phyloP scores from a whole-genome alignment of 2,888 invertebrate genomes.

The Antheraea yamamai region DNA sequence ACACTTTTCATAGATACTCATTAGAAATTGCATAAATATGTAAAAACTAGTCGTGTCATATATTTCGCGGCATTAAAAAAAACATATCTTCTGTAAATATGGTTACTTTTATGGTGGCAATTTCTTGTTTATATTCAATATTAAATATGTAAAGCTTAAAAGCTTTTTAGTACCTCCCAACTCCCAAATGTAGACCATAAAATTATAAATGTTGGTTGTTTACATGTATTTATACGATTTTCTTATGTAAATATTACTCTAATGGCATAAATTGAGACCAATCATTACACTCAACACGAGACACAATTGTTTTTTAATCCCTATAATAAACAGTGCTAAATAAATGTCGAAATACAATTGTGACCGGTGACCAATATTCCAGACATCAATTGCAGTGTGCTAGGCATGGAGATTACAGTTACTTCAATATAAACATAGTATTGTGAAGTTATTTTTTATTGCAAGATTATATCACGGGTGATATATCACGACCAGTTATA shows the following conservation, averaged over 20 bases:
- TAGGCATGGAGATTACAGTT: neutral
- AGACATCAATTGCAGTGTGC: neutral
- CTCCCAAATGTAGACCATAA: neutral
- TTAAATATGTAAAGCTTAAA: neutral
- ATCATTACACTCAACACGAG: neutral
- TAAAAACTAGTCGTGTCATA: too few species aligned
- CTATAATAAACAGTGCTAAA: neutral
- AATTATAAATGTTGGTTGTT: neutral
- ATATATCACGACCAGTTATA: neutral
- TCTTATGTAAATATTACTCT: neutral
- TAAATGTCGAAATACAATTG: neutral
- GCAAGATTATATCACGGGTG: neutral
- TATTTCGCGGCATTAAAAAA: too few species aligned
- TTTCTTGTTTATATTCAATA: neutral
- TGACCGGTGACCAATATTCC: neutral
- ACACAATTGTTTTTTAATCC: neutral
- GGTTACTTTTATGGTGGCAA: too few species aligned
- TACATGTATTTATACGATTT: neutral
- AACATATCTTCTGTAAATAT: too few species aligned
- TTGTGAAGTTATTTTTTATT: neutral
- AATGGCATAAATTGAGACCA: conserved; percentile 10
- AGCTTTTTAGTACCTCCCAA: neutral
- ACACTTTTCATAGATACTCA: neutral
- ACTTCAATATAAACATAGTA: neutral
- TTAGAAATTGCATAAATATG: neutral